Evolutionary conservation across 2,113 vertebrate species (phyloP).

Genomic region (Pangasianodon gigas): DNA sequence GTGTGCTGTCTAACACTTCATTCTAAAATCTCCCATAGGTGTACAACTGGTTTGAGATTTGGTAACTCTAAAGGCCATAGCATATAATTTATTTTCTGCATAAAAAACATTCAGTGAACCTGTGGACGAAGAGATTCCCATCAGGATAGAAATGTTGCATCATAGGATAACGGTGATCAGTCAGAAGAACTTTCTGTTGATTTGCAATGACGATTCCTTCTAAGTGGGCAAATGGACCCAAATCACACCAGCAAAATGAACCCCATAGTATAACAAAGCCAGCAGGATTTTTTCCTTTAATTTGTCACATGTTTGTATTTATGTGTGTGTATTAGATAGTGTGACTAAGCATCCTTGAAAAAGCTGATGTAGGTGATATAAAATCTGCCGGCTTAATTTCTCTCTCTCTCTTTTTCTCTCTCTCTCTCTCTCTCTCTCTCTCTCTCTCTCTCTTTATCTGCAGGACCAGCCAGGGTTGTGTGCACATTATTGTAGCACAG

Average conservation of each 20-base stretch:
- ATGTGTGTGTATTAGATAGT: background rate
- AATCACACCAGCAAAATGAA: background rate
- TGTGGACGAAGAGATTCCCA: background rate
- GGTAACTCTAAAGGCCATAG: background rate
- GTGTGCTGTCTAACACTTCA: no score
- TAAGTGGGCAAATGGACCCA: background rate
- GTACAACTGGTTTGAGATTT: background rate
- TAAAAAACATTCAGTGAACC: background rate
- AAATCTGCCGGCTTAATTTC: background rate
- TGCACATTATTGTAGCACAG: conserved; percentile 96
- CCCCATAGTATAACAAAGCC: background rate
- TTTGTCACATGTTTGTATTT: background rate
- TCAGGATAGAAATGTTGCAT: background rate
- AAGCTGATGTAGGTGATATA: conserved; percentile 23
- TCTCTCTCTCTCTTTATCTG: conserved; percentile 2
- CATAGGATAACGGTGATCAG: background rate
- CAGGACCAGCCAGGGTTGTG: conserved; percentile 94
- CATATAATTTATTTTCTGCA: background rate
- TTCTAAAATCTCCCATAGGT: background rate
- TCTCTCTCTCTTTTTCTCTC: background rate
- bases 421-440: background rate
- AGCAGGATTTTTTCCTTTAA: background rate
- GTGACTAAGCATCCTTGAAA: conserved; percentile 32
- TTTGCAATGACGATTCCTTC: background rate
- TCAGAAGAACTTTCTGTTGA: background rate